Percentiles rank a stretch among this genome's conserved stretches.
phyloP scores from a whole-genome alignment of 2,888 invertebrate species.

The Cylloceria caligata region DNA sequence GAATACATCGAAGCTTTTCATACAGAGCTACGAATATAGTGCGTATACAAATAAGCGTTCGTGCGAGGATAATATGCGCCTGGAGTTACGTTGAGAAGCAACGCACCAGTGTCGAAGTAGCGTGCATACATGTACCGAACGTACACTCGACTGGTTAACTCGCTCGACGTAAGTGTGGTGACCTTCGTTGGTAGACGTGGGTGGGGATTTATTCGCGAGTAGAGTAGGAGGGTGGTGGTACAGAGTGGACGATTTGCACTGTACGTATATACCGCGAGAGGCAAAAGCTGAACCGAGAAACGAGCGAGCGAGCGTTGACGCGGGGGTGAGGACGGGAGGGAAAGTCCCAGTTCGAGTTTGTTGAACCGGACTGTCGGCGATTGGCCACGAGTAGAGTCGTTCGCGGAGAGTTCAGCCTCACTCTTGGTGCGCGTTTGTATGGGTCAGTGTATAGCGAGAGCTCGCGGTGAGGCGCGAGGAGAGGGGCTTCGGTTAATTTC shows the following conservation, averaged over 20 bases:
- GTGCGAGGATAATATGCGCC: conserved; percentile 2
- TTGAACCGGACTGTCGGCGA: conserved; percentile 82
- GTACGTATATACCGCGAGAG: conserved; percentile 8
- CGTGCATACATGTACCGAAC: conserved; percentile 30
- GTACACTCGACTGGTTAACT: conserved; percentile 21
- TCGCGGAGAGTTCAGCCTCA: conserved; percentile 75
- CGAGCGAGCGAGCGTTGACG: conserved; percentile 57
- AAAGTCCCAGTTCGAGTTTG: conserved; percentile 83
- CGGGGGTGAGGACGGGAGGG: conserved; percentile 67
- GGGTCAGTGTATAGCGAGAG: conserved; percentile 21
- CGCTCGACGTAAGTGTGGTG: conserved; percentile 76
- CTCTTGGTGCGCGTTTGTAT: conserved; percentile 49
- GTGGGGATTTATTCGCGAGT: conserved; percentile 61
- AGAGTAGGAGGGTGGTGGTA: conserved; percentile 42
- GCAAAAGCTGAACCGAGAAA: conserved; percentile 35
- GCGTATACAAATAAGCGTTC: neutral
- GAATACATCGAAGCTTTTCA: neutral
- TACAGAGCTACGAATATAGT: neutral
- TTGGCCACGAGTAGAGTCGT: conserved; percentile 78
- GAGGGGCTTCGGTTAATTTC: conserved; percentile 86
- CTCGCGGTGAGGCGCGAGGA: conserved; percentile 69
- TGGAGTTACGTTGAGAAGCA: conserved; percentile 28
- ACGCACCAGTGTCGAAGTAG: conserved; percentile 26
- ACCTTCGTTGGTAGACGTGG: conserved; percentile 79
- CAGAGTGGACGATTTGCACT: neutral